A percentile compares a stretch with the other conserved stretches of the same genome.
Evolutionary conservation across 2,797 vertebrate genomes (phyloP).

Genomic region (Micropoecilia bifurca): DNA sequence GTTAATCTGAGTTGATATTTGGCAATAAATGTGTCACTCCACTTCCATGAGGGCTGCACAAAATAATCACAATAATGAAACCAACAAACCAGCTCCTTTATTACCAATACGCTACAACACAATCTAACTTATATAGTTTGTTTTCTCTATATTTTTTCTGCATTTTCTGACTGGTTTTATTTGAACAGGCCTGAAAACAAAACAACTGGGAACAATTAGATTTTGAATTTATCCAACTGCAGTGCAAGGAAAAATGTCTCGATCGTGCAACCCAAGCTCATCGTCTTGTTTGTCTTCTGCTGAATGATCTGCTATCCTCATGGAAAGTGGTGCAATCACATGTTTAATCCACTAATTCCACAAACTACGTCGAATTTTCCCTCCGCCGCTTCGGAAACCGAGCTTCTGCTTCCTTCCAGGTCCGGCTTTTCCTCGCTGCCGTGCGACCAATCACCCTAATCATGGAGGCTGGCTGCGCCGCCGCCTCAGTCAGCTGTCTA

Average conservation of each 20-base stretch:
- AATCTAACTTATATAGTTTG: not conserved
- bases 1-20: not conserved
- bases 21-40: not conserved
- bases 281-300: conserved; percentile 1
- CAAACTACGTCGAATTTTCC: conserved; percentile 40
- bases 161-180: conserved; percentile 7
- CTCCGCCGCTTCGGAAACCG: conserved; percentile 43
- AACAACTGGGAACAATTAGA: conserved; percentile 19
- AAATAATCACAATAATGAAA: not conserved
- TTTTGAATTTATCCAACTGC: conserved; percentile 1
- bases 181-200: not conserved
- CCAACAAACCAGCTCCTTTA: not conserved
- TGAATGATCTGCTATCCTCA: conserved; percentile 10
- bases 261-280: conserved; percentile 3
- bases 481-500: conserved; percentile 77
- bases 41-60: not conserved
- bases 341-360: conserved; percentile 32
- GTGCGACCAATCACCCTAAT: conserved; percentile 71
- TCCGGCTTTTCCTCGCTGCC: conserved; percentile 45
- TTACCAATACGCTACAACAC: not conserved
- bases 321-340: conserved; percentile 21
- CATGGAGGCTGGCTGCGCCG: conserved; percentile 52
- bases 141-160: not conserved
- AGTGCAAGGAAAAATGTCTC: conserved; percentile 5
- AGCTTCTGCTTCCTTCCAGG: conserved; percentile 22